Evolutionary conservation across 2,888 invertebrate genomes (phyloP), one percentile per base, ranked within the genome.

Genomic region (Ochropacha duplaris): DNA sequence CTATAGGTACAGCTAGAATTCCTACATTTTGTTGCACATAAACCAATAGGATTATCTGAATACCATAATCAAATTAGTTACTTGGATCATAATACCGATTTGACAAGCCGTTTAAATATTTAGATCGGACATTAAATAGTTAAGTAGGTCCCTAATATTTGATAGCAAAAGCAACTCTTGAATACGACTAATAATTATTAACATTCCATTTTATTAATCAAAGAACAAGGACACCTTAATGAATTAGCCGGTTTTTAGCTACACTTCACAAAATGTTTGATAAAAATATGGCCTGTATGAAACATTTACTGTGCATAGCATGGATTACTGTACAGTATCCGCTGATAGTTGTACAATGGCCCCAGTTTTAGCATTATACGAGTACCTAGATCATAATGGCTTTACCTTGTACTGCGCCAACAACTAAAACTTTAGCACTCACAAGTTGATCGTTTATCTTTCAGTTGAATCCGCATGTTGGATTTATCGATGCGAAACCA

Each of bases 401-500:
- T 87, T 90, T 91, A 91, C 91, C 91, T 92, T 90, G 88, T 83
- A 79, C 71, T 76, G 78, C 83, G 80, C 75, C 81, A 83, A 83
- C 79, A 74, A 80, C 73, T 81, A 81, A 74, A 76, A 82, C 76
- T 80, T 79, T 77, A 82, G 76, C 75, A 79, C 77, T 62, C 64
- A 68, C 59, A 58, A 63, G 58, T 71, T 61, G 74, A 80, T 79
- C 68, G 72, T 81, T 76, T 76, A 72, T 74, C 66, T 66, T 65
- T 64, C 61, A 60, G 71, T 70, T 68, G 68, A 70, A 76, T 79
- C 81, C 84, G 84, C 87, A 87, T 88, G 72, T 74, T 81, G 81
- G 66, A 73, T 70, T 71, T 71, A 72, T 68, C 70, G 70, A 67
- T 74, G 69, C 65, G 66, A 73, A 75, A 77, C 77, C 76, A 74